phyloP scores from a whole-genome alignment of 2,113 vertebrate species.

The Hypomesus transpacificus region DNA sequence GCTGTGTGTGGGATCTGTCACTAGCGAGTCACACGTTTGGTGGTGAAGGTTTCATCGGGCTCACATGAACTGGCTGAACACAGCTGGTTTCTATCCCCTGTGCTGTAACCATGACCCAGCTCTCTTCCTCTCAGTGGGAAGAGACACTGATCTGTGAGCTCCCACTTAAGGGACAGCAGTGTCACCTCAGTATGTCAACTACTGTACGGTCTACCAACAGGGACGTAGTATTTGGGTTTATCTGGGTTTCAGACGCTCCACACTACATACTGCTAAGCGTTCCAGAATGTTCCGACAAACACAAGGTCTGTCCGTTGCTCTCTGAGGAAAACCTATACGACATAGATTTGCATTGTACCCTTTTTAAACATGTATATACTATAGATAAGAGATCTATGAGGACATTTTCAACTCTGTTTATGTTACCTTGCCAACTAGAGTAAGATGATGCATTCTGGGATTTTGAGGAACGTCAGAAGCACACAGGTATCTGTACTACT shows the following conservation, averaged over 20 bases:
- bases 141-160: no score
- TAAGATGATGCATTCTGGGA: constrained; percentile 43
- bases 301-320: constrained; percentile 21
- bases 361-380: constrained; percentile 59
- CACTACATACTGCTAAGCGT: constrained; percentile 3
- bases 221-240: no score
- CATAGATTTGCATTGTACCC: constrained; percentile 23
- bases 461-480: constrained; percentile 54
- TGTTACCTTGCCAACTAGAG: constrained; percentile 66
- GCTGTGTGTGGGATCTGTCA: background rate
- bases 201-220: no score
- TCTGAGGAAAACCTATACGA: constrained; percentile 23
- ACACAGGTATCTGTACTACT: constrained; percentile 56
- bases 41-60: background rate
- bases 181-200: no score
- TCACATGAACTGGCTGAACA: background rate
- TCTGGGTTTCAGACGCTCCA: no score
- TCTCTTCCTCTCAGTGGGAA: no score
- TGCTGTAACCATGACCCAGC: no score
- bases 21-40: background rate
- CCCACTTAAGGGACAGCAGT: no score
- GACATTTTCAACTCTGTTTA: constrained; percentile 48
- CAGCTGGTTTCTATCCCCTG: background rate
- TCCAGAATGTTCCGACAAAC: constrained; percentile 54
- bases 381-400: constrained; percentile 47